A percentile compares a stretch with the other conserved stretches of the same genome.
phyloP scores from a whole-genome alignment of 2,888 invertebrate species.

The Danaus chrysippus region DNA sequence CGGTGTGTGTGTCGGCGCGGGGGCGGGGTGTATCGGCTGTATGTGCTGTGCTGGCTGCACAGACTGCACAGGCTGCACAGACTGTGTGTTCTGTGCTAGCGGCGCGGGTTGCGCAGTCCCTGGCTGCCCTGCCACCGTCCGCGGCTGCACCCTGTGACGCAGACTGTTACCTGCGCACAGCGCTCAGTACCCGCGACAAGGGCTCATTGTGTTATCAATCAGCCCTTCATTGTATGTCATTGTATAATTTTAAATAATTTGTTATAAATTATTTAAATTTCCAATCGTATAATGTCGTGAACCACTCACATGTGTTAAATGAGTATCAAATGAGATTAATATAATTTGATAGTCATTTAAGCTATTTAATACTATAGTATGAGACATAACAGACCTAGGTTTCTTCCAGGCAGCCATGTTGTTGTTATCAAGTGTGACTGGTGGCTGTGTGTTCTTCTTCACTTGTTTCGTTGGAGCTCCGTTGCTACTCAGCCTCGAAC shows the following conservation, averaged over 20 bases:
- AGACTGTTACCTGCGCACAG: conserved; percentile 49
- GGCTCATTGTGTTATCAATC: conserved; percentile 53
- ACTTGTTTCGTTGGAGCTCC: conserved; percentile 34
- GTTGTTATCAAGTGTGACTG: conserved; percentile 51
- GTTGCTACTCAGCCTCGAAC: conserved; percentile 53
- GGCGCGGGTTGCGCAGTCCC: conserved; percentile 34
- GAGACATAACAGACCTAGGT: conserved; percentile 54
- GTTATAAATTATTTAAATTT: not conserved
- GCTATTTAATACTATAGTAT: conserved; percentile 10
- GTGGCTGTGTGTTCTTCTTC: conserved; percentile 30
- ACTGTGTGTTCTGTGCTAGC: conserved; percentile 31
- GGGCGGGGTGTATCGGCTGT: conserved; percentile 11
- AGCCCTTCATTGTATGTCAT: conserved; percentile 41
- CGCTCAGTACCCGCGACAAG: conserved; percentile 34
- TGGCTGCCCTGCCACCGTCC: conserved; percentile 24
- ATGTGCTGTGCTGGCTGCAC: conserved; percentile 19
- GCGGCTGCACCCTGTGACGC: conserved; percentile 46
- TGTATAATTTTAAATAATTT: conserved; percentile 8
- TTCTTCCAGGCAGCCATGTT: conserved; percentile 68
- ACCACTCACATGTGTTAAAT: conserved; percentile 16
- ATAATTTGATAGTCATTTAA: too few relatives aligned
- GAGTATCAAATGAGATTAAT: too few relatives aligned
- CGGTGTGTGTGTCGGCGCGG: conserved; percentile 9
- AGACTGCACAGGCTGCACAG: conserved; percentile 8
- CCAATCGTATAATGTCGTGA: conserved; percentile 9